A percentile compares a stretch with the other conserved stretches of the same genome.
Evolutionary conservation across 2,797 vertebrate genomes (phyloP).

Genomic region (Delichon dasypus): DNA sequence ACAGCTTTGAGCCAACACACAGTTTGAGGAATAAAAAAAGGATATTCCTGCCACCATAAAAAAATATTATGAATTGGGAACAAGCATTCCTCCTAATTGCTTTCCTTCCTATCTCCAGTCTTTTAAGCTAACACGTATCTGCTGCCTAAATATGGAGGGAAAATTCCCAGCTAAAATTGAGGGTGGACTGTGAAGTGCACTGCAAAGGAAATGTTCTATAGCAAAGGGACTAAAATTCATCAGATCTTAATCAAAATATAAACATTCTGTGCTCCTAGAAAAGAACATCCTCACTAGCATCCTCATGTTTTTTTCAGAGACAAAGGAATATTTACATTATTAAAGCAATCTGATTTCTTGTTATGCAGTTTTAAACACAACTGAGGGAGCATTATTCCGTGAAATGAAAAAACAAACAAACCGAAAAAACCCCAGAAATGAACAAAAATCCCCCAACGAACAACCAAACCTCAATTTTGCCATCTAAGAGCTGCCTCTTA

Average conservation of each 20-base stretch:
- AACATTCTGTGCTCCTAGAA: neutral
- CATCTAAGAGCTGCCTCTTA: conserved; percentile 50
- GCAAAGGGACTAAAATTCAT: neutral
- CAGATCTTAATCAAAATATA: neutral
- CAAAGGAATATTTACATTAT: neutral
- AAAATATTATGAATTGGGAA: neutral
- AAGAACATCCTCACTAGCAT: neutral
- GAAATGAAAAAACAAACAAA: neutral
- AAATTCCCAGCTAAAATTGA: neutral
- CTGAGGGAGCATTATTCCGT: neutral
- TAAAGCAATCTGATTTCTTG: neutral
- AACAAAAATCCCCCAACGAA: neutral
- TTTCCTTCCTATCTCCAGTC: neutral
- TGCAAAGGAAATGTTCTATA: neutral
- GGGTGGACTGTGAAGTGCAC: neutral
- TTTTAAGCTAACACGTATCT: neutral
- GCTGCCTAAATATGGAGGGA: neutral
- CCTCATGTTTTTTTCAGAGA: neutral
- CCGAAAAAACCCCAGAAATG: neutral
- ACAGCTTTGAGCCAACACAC: neutral
- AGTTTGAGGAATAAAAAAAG: neutral
- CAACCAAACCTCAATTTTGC: neutral
- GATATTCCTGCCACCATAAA: neutral
- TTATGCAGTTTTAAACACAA: neutral
- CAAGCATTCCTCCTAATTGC: neutral